These are phyloP conservation scores for Amblyopsis hoosieri DNA, from an alignment of 2,797 vertebrate genomes.

Conservation along the genomic window DNA sequence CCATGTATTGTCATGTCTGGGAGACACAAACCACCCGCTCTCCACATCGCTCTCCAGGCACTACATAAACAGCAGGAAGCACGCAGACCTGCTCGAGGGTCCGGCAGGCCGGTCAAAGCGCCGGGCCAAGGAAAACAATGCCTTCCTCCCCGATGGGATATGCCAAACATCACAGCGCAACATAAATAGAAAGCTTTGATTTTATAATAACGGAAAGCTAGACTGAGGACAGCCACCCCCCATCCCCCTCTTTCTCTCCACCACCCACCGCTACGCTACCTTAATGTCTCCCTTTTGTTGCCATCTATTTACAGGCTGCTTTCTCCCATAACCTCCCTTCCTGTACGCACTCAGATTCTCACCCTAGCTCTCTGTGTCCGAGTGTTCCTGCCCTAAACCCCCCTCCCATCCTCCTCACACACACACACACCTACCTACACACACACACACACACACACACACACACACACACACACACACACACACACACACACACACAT, in stretches of 20 bases:
- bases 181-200: constrained; percentile 80
- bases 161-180: constrained; percentile 77
- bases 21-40: not conserved
- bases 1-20: not conserved
- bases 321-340: constrained; percentile 46
- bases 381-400: constrained; percentile 4
- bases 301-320: constrained; percentile 43
- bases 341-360: constrained; percentile 35
- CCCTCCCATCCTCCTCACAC: not conserved
- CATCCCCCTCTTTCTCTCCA: constrained; percentile 18
- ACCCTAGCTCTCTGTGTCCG: constrained; percentile 17
- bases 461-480: not conserved
- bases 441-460: not conserved
- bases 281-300: constrained; percentile 20
- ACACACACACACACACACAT: not conserved
- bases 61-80: constrained; percentile 17
- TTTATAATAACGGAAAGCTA: constrained; percentile 56
- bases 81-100: constrained; percentile 36
- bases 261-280: not conserved
- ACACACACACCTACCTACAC: no score
- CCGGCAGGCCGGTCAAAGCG: constrained; percentile 59
- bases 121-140: constrained; percentile 77
- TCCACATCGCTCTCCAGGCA: not conserved
- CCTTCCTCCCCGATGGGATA: constrained; percentile 71
- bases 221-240: constrained; percentile 66